These are phyloP conservation scores for Torymus auratus DNA, from an alignment of 2,888 invertebrate species.

Conservation along the genomic window DNA sequence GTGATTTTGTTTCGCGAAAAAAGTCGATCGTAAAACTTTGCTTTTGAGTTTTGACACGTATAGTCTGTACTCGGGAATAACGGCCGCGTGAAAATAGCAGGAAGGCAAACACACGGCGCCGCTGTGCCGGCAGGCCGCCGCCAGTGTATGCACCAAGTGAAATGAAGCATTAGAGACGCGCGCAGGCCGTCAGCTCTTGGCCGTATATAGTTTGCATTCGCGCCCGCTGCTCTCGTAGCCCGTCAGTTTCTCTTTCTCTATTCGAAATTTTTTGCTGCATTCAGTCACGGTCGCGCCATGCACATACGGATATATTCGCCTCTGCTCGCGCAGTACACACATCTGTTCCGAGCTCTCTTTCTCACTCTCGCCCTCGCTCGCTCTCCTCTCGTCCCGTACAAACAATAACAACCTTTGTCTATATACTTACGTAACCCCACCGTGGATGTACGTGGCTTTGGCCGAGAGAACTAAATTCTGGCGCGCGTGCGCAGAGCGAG, in stretches of 20 bases:
- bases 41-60: background rate
- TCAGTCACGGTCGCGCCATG: slow-evolving; percentile 32
- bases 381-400: slow-evolving; percentile 60
- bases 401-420: slow-evolving; percentile 71
- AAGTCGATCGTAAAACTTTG: background rate
- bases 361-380: background rate
- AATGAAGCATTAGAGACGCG: slow-evolving; percentile 14
- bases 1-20: background rate
- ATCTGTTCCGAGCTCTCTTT: background rate
- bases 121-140: too few relatives aligned
- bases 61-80: too few relatives aligned
- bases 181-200: too few relatives aligned
- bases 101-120: background rate
- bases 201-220: slow-evolving; percentile 19
- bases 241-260: slow-evolving; percentile 19
- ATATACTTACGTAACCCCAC: slow-evolving; percentile 65
- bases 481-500: background rate
- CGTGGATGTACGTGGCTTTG: too few relatives aligned
- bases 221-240: background rate
- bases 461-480: background rate
- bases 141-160: slow-evolving; percentile 7
- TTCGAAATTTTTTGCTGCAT: slow-evolving; percentile 36
- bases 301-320: background rate
- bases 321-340: background rate
- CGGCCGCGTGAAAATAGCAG: slow-evolving; percentile 27